A percentile compares a stretch with the other conserved stretches of the same genome.
Conservation (phyloP, 1,140 invertebrate species). For the Pollicipes pollicipes region DNA sequence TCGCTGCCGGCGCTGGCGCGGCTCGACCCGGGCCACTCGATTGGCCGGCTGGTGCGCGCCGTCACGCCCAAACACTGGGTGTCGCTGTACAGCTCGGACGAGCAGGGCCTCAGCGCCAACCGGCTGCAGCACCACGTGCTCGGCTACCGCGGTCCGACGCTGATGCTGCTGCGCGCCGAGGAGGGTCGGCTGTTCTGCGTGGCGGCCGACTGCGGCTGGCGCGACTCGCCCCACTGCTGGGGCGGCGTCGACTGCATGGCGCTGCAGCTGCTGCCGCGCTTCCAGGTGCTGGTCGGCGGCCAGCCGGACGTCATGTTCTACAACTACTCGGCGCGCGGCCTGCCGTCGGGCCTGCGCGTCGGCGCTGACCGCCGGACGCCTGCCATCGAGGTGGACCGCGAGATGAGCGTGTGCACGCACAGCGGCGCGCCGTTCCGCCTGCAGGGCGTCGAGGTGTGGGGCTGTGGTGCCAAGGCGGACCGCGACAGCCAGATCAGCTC, state of each 20-base stretch:
- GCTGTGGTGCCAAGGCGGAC: constrained; percentile 38
- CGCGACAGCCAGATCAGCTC: constrained; percentile 66
- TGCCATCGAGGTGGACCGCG: constrained; percentile 48
- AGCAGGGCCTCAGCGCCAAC: constrained; percentile 68
- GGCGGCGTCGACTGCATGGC: constrained; percentile 55
- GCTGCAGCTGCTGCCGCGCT: constrained; percentile 60
- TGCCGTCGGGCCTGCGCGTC: constrained; percentile 62
- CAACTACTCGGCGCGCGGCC: constrained; percentile 61
- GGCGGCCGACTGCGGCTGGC: constrained; percentile 61
- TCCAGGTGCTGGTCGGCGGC: constrained; percentile 41
- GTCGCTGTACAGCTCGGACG: constrained; percentile 57
- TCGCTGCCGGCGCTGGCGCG: constrained; percentile 15
- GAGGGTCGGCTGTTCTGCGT: constrained; percentile 53
- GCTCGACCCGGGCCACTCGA: constrained; percentile 32
- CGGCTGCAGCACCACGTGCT: constrained; percentile 66
- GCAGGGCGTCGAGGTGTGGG: constrained; percentile 56
- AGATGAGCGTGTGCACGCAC: constrained; percentile 41
- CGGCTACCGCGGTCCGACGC: constrained; percentile 61
- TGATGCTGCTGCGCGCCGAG: constrained; percentile 50
- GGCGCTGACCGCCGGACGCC: constrained; percentile 57
- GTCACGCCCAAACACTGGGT: constrained; percentile 57
- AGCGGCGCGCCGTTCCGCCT: constrained; percentile 43
- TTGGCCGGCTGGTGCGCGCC: constrained; percentile 39
- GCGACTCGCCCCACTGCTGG: constrained; percentile 64
- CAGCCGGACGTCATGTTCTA: constrained; percentile 45